Evolutionary conservation across 2,888 invertebrate species (phyloP).

Genomic region (Noctua pronuba): DNA sequence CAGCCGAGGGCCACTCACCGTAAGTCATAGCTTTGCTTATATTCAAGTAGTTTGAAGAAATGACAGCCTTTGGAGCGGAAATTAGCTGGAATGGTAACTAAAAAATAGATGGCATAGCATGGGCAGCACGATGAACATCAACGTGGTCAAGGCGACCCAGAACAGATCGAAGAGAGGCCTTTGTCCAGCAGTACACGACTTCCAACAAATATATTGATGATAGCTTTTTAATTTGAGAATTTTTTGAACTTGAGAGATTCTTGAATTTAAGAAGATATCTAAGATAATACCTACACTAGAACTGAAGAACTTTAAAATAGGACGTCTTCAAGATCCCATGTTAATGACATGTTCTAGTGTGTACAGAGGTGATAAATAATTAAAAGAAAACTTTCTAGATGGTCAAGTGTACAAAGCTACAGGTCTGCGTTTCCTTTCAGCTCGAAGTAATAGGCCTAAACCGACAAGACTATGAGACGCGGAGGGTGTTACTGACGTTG

Average conservation of each 20-base stretch:
- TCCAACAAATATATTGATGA: not conserved
- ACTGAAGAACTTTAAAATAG: not conserved
- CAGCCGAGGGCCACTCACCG: slow-evolving; percentile 79
- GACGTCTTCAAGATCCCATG: not conserved
- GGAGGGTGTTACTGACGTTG: slow-evolving; percentile 91
- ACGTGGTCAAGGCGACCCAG: not conserved
- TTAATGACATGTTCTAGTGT: not conserved
- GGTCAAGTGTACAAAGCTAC: not conserved
- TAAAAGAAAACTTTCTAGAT: not conserved
- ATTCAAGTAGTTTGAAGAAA: not conserved
- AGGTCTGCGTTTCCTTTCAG: slow-evolving; percentile 70
- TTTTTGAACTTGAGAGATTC: not conserved
- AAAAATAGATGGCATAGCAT: not conserved
- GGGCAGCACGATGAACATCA: not conserved
- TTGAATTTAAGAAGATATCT: too few species aligned
- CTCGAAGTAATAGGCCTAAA: slow-evolving; percentile 95
- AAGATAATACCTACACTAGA: not conserved
- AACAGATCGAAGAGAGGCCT: not conserved
- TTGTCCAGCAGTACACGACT: too few species aligned
- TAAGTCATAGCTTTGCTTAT: slow-evolving; percentile 61
- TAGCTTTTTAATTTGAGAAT: not conserved
- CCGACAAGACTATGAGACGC: slow-evolving; percentile 94
- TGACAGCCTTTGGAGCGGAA: not conserved
- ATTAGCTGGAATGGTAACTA: not conserved
- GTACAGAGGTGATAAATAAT: not conserved